Conservation (phyloP, 2,113 vertebrate genomes). For the Conger conger region DNA sequence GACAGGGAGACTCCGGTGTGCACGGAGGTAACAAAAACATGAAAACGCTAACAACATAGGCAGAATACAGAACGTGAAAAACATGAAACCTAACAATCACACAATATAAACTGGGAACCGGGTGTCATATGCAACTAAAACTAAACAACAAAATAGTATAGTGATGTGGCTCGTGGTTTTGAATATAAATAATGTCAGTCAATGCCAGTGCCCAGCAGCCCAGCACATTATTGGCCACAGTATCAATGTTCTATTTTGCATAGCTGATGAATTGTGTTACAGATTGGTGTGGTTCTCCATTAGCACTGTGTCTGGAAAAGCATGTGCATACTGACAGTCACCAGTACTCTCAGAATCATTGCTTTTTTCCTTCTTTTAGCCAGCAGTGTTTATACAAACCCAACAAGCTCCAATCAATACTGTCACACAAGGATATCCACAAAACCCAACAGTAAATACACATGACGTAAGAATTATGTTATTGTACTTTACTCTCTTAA, state of each 20-base stretch:
- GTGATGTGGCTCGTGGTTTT: too few relatives aligned
- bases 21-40: too few relatives aligned
- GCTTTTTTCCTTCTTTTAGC: background rate
- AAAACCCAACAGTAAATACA: background rate
- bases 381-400: background rate
- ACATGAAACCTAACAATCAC: too few relatives aligned
- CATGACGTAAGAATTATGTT: background rate
- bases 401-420: background rate
- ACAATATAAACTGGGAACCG: too few relatives aligned
- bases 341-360: background rate
- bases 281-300: background rate
- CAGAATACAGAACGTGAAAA: too few relatives aligned
- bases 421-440: background rate
- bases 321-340: background rate
- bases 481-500: background rate
- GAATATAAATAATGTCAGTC: too few relatives aligned
- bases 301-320: background rate
- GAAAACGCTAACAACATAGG: too few relatives aligned
- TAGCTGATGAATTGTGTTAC: background rate
- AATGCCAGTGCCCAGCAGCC: too few relatives aligned
- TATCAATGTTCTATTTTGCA: background rate
- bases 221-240: too few relatives aligned
- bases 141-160: too few relatives aligned
- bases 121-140: too few relatives aligned
- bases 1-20: too few relatives aligned